Conservation (phyloP, 1,140 invertebrate species). For the Pachyrhynchus sulphureomaculatus region DNA sequence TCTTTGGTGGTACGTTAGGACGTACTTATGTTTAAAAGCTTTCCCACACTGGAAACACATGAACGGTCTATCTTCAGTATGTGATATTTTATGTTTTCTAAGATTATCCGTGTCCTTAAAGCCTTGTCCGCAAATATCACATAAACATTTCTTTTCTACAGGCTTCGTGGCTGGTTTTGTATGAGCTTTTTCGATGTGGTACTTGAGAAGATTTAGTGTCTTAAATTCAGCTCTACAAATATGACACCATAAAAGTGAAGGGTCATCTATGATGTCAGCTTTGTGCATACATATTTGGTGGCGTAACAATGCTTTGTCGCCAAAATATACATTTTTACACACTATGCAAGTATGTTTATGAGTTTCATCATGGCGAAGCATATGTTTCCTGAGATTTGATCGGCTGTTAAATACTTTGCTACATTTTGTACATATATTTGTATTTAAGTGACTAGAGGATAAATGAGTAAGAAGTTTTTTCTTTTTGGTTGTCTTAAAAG, state of each 20-base stretch:
- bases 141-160: slow-evolving; percentile 50
- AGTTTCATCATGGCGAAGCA: slow-evolving; percentile 53
- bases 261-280: slow-evolving; percentile 49
- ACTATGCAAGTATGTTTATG: slow-evolving; percentile 19
- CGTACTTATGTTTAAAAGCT: slow-evolving; percentile 55
- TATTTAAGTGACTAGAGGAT: slow-evolving; percentile 30
- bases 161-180: slow-evolving; percentile 30
- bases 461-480: slow-evolving; percentile 31
- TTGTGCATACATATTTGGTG: slow-evolving; percentile 26
- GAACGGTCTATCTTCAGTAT: slow-evolving; percentile 55
- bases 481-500: slow-evolving; percentile 22
- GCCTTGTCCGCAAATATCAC: slow-evolving; percentile 56
- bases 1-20: slow-evolving; percentile 58
- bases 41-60: slow-evolving; percentile 56
- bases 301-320: slow-evolving; percentile 10
- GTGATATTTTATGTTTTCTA: slow-evolving; percentile 62
- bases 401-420: slow-evolving; percentile 51
- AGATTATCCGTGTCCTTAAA: slow-evolving; percentile 60
- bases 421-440: slow-evolving; percentile 48
- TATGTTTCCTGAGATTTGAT: slow-evolving; percentile 54
- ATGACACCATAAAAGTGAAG: slow-evolving; percentile 30
- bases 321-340: slow-evolving; percentile 10
- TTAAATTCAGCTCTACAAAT: slow-evolving; percentile 50
- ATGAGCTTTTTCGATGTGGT: slow-evolving; percentile 23
- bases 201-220: slow-evolving; percentile 14